These are phyloP conservation scores for Abramis brama DNA, from an alignment of 2,113 vertebrate genomes.

Conservation along the genomic window DNA sequence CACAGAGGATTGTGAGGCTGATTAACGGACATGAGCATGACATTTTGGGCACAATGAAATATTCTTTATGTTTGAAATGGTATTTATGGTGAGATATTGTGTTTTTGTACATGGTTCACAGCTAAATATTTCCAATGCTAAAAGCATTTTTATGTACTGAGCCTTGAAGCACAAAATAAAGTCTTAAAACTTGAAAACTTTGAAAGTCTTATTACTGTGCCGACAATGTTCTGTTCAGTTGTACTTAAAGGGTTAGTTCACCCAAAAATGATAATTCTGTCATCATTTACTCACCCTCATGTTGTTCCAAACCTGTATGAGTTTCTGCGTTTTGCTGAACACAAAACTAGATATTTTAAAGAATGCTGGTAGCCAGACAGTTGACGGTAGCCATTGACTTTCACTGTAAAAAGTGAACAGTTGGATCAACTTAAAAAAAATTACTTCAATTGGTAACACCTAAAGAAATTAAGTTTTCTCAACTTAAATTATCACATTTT, in stretches of 20 bases:
- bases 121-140: conserved; percentile 43
- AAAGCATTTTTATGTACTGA: conserved; percentile 58
- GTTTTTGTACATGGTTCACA: conserved; percentile 59
- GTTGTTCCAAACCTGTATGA: too few species aligned
- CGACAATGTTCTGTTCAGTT: not conserved
- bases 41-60: conserved; percentile 64
- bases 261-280: too few species aligned
- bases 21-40: not conserved
- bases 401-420: too few species aligned
- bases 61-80: conserved; percentile 75
- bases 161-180: conserved; percentile 51
- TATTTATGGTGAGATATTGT: conserved; percentile 76
- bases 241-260: not conserved
- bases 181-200: conserved; percentile 16
- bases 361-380: too few species aligned
- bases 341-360: too few species aligned
- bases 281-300: too few species aligned
- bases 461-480: too few species aligned
- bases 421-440: too few species aligned
- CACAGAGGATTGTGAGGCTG: not conserved
- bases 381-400: too few species aligned
- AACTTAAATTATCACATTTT: too few species aligned
- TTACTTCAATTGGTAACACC: too few species aligned
- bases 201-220: not conserved
- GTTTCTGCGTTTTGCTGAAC: too few species aligned